Evolutionary conservation across 2,113 vertebrate species (phyloP), one percentile per base, ranked within the genome.

Genomic region (Melozone crissalis): DNA sequence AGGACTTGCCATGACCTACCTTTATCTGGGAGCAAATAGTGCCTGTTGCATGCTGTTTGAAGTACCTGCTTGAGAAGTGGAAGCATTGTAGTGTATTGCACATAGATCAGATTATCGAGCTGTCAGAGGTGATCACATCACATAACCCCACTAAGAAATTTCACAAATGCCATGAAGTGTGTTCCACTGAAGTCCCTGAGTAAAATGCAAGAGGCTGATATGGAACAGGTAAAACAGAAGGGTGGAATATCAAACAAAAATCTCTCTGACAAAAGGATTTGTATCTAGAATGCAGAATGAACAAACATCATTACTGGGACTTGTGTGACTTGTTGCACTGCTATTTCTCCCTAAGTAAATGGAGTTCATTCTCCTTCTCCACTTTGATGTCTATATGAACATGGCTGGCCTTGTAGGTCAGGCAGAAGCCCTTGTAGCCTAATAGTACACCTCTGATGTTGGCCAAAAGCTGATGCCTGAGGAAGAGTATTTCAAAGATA

Each of bases 1-100:
- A 89, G 72, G 55, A 78, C 57, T 86, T 81, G 68, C 19, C 9
- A 43, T 84, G 83, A 80, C 89, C 65, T 89, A 14, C 61, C 44
- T 94, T 93, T 94, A 92, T 93, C 95, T 91, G 61, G 76, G 52
- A 94, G 69, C 84, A 78, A 93, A 87, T 16, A 77, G 30, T 75
- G 26, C 57, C 66, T 68, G 13, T 89, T 92, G 61, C 61, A 31
- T 63, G 26, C 30, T 93, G 47, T 78, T 95, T 84, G 65, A 86
- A 83, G 75, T 94, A 59, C 72, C 37, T 59, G 59, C 35, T 33
- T 88, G 80, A 51, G 37, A 90, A 77, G 68, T 39, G 19, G 71
- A 77, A 59, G 47, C 55, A 7, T 30, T 71, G 47, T 43, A 59
- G 37, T 27, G 16, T 55, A n/a, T 52, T 51, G 47, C 55, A 31